Evolutionary conservation across 2,888 invertebrate genomes (phyloP).

Genomic region (Athalia circularis): DNA sequence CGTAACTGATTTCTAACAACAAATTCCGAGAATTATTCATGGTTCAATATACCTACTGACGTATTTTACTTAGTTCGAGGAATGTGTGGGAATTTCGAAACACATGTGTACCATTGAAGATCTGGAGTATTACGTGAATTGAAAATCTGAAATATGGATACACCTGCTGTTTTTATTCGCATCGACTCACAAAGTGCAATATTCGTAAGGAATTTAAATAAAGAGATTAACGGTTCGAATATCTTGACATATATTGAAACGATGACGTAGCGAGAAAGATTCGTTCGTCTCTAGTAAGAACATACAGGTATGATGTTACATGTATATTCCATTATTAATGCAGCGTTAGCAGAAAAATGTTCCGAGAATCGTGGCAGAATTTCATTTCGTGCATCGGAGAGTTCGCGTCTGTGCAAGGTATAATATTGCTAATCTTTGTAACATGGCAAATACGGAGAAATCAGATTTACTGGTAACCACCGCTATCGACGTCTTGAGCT

Average conservation of each 20-base stretch:
- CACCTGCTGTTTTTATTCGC: no score
- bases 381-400: not conserved
- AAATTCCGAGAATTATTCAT: no score
- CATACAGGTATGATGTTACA: not conserved
- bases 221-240: not conserved
- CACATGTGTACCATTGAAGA: no score
- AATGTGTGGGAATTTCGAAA: no score
- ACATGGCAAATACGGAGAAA: conserved; percentile 14
- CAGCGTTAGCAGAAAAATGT: conserved; percentile 4
- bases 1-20: no score
- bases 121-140: no score
- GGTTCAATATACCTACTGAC: no score
- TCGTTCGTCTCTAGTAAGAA: conserved; percentile 13
- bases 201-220: not conserved
- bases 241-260: not conserved
- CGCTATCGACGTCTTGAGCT: conserved; percentile 6
- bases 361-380: not conserved
- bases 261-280: conserved; percentile 17
- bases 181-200: not conserved
- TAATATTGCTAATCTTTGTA: not conserved
- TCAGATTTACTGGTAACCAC: conserved; percentile 31
- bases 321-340: not conserved
- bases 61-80: no score
- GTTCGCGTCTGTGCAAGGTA: conserved; percentile 2
- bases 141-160: no score